Evolutionary conservation across 2,797 vertebrate genomes (phyloP).

Genomic region (Crocodylus rhombifer): DNA sequence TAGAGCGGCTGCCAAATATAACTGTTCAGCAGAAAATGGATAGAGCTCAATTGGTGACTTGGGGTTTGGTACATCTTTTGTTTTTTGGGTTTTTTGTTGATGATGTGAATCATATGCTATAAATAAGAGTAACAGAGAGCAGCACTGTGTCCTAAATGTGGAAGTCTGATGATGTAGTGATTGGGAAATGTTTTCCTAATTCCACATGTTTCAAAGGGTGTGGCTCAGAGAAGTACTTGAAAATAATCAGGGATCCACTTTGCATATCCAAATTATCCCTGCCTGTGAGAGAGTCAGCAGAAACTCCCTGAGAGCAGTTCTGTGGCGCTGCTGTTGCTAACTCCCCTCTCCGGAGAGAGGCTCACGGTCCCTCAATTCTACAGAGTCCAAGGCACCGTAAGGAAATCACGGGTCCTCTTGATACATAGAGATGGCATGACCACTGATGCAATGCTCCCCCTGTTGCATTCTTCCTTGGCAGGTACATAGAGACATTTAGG

Average conservation of each 20-base stretch:
- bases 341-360: rapidly evolving
- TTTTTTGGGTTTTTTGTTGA: neutral
- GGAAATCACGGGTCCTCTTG: neutral
- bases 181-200: constrained; percentile 10
- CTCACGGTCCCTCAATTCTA: neutral
- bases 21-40: neutral
- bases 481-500: no score
- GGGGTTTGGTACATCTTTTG: neutral
- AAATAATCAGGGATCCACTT: constrained; percentile 47
- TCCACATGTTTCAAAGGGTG: constrained; percentile 50
- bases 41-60: neutral
- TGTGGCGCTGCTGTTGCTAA: neutral
- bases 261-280: constrained; percentile 35
- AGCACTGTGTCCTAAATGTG: neutral
- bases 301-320: neutral
- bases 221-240: constrained; percentile 11
- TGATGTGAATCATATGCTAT: neutral
- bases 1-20: neutral
- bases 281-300: constrained; percentile 10
- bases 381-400: neutral
- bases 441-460: neutral
- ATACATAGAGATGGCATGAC: neutral
- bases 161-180: constrained; percentile 42
- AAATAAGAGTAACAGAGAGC: neutral
- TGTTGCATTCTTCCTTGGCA: neutral